Conservation (phyloP, 2,888 invertebrate genomes). For the Zygaena filipendulae region DNA sequence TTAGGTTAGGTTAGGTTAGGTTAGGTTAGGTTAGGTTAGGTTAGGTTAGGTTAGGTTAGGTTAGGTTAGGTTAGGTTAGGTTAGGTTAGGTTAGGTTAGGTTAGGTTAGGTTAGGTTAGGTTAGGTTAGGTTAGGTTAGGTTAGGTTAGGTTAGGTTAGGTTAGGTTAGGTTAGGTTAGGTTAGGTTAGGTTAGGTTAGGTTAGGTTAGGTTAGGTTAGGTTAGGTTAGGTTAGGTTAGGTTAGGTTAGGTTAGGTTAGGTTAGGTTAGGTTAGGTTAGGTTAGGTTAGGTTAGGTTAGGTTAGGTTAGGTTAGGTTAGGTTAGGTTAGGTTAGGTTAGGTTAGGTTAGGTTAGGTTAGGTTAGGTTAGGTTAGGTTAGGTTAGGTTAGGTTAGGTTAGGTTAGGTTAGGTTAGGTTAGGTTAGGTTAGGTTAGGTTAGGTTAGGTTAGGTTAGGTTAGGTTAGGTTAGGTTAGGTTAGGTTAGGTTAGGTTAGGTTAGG, state of each 20-base stretch:
- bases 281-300: constrained; percentile 15
- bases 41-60: constrained; percentile 12
- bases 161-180: constrained; percentile 9
- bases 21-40: constrained; percentile 7
- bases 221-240: constrained; percentile 9
- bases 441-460: constrained; percentile 10
- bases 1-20: constrained; percentile 6
- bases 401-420: constrained; percentile 11
- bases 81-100: constrained; percentile 10
- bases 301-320: constrained; percentile 16
- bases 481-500: constrained; percentile 11
- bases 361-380: constrained; percentile 10
- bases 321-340: constrained; percentile 16
- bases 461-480: constrained; percentile 11
- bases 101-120: constrained; percentile 5
- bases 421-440: constrained; percentile 8
- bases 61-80: constrained; percentile 4
- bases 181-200: constrained; percentile 9
- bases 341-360: constrained; percentile 16
- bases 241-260: constrained; percentile 13
- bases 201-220: constrained; percentile 9
- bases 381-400: constrained; percentile 9
- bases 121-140: constrained; percentile 7
- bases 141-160: constrained; percentile 9
- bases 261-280: constrained; percentile 15